Base-by-base conservation (phyloP, 30 jellyfish, hydroid and myxozoan genomes). In the Pseudorhiza aurosa region DNA sequence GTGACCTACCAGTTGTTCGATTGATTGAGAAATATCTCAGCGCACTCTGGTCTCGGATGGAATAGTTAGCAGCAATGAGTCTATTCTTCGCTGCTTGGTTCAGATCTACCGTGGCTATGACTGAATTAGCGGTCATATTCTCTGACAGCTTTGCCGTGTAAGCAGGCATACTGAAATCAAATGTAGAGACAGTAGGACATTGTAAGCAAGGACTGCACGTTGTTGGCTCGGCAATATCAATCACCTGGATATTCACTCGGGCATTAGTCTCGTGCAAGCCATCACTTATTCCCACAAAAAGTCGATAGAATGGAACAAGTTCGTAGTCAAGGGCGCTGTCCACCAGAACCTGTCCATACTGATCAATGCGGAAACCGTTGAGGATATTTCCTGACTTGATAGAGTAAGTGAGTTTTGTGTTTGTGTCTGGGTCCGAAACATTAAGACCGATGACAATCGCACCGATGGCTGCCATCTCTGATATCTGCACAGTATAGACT, bases 401-500 rank as follows among this genome's bases (percentile, higher is more conserved):
- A 12, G 68, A 55, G 75, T 87, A 94, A 9, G 94, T 44, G 42
- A 94, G 68, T 33, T 25, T 50, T 0, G 92, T 35, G 82, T 84
- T 86, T 18, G 83, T n/a, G 51, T 94, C 99, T 0, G 85, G 60
- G 49, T 94, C 99, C 3, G 81, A 42, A 7, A 93, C 96, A 7
- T 68, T 42, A 24, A 94, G 35, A 64, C 87, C 88, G 28, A 89
- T 78, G 0, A 87, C 87, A 26, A 82, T 46, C 0, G 99, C 83
- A 8, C 96, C 99, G 11, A 94, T 29, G 56, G 71, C 77, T 11
- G 92, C 82, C 51, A 45, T 78, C 39, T 86, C 99, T 4, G 85
- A 70, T 12, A 94, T 77, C n/a, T 92, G 86, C 44, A 87, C 86
- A 35, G 65, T 36, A 49, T 80, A 68, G 2, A 63, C 50, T 7